Conservation (phyloP, 1,140 invertebrate species). For the Chrysomallon squamiferum region DNA sequence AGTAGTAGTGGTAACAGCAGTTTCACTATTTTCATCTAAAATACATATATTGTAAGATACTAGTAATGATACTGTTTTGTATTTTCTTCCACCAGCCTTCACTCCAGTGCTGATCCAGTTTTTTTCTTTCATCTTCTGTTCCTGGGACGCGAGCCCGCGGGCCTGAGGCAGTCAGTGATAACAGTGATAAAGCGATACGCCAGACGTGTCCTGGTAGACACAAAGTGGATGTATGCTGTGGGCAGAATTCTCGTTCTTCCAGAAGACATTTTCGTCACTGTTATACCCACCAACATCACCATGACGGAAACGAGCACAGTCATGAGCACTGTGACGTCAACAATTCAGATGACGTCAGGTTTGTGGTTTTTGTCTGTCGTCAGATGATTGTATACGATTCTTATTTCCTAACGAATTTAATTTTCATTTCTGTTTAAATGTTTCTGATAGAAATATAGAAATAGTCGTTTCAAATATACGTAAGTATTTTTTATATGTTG, state of each 20-base stretch:
- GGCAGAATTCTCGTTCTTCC: not conserved
- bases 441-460: not conserved
- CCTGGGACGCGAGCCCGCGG: not conserved
- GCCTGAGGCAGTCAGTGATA: not conserved
- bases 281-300: constrained; percentile 4
- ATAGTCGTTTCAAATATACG: too few species aligned
- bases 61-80: too few species aligned
- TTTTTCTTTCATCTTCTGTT: not conserved
- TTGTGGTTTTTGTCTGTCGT: too few species aligned
- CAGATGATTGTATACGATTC: not conserved
- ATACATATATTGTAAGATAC: too few species aligned
- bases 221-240: not conserved
- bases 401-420: not conserved
- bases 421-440: not conserved
- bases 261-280: not conserved
- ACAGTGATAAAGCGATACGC: constrained; percentile 1
- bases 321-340: not conserved
- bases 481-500: too few species aligned
- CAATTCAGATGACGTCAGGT: not conserved
- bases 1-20: too few species aligned
- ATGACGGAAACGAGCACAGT: not conserved
- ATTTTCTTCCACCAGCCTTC: too few species aligned
- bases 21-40: too few species aligned
- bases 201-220: not conserved
- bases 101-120: not conserved